Percentiles rank a stretch among this genome's conserved stretches.
phyloP scores from a whole-genome alignment of 1,140 invertebrate genomes.

The Lerema accius region DNA sequence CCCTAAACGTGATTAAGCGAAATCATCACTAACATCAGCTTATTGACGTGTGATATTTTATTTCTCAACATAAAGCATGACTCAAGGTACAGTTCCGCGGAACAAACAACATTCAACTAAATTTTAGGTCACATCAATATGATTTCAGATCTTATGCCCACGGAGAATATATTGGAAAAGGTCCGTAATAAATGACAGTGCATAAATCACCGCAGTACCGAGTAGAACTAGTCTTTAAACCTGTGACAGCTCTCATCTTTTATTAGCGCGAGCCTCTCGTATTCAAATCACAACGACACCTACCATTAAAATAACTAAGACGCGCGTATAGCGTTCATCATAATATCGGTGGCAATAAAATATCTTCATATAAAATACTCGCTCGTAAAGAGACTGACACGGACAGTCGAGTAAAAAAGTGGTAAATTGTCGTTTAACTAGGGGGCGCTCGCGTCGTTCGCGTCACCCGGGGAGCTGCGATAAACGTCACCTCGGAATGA shows the following conservation, averaged over 20 bases:
- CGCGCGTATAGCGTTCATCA: constrained; percentile 64
- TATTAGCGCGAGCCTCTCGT: constrained; percentile 28
- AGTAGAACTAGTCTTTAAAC: constrained; percentile 34
- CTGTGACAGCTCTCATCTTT: constrained; percentile 33
- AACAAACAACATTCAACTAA: constrained; percentile 27
- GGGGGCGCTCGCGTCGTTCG: constrained; percentile 46
- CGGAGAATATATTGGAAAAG: constrained; percentile 32
- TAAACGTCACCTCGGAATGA: constrained; percentile 77
- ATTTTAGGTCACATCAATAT: constrained; percentile 32
- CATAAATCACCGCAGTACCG: constrained; percentile 34
- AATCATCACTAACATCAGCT: constrained; percentile 23
- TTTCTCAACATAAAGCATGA: constrained; percentile 18
- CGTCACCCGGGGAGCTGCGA: constrained; percentile 69
- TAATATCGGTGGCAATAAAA: constrained; percentile 73
- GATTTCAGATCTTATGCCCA: constrained; percentile 25
- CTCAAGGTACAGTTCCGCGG: constrained; percentile 20
- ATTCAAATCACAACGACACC: constrained; percentile 33
- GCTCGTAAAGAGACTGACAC: constrained; percentile 74
- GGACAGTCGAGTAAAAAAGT: constrained; percentile 66
- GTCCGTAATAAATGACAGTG: constrained; percentile 30
- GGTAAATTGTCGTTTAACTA: constrained; percentile 72
- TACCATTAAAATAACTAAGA: constrained; percentile 59
- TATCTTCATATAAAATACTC: constrained; percentile 71
- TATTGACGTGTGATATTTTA: constrained; percentile 33
- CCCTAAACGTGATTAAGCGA: constrained; percentile 21